A percentile compares a stretch with the other conserved stretches of the same genome.
phyloP scores from a whole-genome alignment of 2,113 vertebrate species.

The Hippocampus barbouri region DNA sequence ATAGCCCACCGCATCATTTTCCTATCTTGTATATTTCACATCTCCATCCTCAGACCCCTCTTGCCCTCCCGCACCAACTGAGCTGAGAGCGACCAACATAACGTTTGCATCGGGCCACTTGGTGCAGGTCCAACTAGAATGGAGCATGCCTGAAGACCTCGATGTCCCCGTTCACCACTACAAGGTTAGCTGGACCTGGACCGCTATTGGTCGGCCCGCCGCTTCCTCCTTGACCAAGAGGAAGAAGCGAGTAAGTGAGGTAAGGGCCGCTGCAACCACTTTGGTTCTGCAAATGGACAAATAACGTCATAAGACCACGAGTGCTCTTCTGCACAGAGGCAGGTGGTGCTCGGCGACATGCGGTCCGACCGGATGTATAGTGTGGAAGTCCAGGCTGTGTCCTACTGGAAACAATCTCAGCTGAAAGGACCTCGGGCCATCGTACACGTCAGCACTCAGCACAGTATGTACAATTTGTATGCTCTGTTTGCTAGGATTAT shows the following conservation, averaged over 20 bases:
- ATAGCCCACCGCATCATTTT: not conserved
- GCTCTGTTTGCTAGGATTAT: not conserved
- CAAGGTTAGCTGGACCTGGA: constrained; percentile 89
- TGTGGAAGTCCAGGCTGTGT: constrained; percentile 84
- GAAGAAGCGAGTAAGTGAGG: constrained; percentile 80
- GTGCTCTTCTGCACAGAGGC: constrained; percentile 45
- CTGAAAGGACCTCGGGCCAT: constrained; percentile 80
- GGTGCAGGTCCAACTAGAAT: constrained; percentile 71
- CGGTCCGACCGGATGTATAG: constrained; percentile 79
- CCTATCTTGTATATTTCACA: not conserved
- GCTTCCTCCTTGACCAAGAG: constrained; percentile 79
- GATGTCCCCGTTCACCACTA: constrained; percentile 88
- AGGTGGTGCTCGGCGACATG: constrained; percentile 78
- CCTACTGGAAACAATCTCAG: constrained; percentile 85
- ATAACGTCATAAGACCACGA: not conserved
- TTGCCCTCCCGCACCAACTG: constrained; percentile 76
- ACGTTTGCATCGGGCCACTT: constrained; percentile 69
- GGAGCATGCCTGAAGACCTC: constrained; percentile 77
- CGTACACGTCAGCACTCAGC: constrained; percentile 76
- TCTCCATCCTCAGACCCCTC: constrained; percentile 74
- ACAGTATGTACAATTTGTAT: constrained; percentile 4
- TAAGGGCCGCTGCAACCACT: constrained; percentile 38
- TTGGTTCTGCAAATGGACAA: not conserved
- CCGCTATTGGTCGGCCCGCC: constrained; percentile 58
- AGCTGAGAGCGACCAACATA: constrained; percentile 78